Evolutionary conservation across 2,797 vertebrate species (phyloP).

Genomic region (Takifugu ocellatus): DNA sequence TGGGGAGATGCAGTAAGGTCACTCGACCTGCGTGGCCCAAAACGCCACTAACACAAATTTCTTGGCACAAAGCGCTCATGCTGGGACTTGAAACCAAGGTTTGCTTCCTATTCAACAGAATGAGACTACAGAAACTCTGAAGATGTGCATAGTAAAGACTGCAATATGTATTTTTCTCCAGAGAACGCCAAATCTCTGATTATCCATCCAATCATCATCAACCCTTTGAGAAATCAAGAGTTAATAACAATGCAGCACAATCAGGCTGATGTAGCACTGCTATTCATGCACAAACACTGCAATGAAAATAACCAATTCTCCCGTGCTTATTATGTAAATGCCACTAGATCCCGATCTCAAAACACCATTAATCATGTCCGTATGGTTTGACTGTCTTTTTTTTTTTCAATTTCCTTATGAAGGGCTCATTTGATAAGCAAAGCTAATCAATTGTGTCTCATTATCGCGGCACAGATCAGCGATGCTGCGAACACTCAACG

Average conservation of each 20-base stretch:
- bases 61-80: no score
- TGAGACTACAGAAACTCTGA: not conserved
- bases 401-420: conserved; percentile 62
- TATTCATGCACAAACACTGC: conserved; percentile 17
- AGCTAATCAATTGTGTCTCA: conserved; percentile 73
- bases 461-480: conserved; percentile 67
- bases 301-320: conserved; percentile 48
- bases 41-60: no score
- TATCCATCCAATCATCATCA: conserved; percentile 36
- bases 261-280: conserved; percentile 32
- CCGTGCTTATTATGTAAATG: conserved; percentile 69
- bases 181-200: conserved; percentile 8
- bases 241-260: conserved; percentile 36
- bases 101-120: no score
- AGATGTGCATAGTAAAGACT: not conserved
- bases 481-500: conserved; percentile 37
- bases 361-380: conserved; percentile 70
- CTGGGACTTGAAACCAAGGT: no score
- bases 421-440: conserved; percentile 60
- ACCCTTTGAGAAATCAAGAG: conserved; percentile 39
- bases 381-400: conserved; percentile 56
- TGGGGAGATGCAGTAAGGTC: no score
- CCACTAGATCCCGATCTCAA: conserved; percentile 54
- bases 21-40: no score
- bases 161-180: not conserved